phyloP scores from a whole-genome alignment of 2,888 invertebrate species.

The Fragum whitleyi region DNA sequence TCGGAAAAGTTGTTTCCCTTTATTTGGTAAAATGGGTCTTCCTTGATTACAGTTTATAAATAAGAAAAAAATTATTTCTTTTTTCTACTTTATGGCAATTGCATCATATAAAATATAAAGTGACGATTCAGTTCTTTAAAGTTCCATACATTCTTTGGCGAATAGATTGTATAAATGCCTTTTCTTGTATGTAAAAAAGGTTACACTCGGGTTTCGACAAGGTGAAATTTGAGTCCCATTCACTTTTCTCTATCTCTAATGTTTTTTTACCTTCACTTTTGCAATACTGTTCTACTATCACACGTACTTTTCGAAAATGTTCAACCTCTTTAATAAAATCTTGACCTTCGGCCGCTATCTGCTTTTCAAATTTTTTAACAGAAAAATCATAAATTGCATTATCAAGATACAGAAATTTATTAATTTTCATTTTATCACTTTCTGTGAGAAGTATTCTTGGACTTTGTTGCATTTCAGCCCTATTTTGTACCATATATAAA shows the following conservation, averaged over 20 bases:
- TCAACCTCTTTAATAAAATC: slow-evolving; percentile 47
- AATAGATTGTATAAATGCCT: slow-evolving; percentile 47
- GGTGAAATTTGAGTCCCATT: slow-evolving; percentile 35
- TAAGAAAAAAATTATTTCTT: too few species aligned
- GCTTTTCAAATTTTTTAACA: slow-evolving; percentile 39
- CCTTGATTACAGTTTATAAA: too few species aligned
- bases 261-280: neutral
- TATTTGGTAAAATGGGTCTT: too few species aligned
- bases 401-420: slow-evolving; percentile 51
- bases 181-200: slow-evolving; percentile 52
- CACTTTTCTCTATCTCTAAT: slow-evolving; percentile 27
- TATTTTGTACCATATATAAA: slow-evolving; percentile 57
- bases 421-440: slow-evolving; percentile 29
- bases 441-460: slow-evolving; percentile 38
- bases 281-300: slow-evolving; percentile 42
- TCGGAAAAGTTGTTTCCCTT: too few species aligned
- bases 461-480: slow-evolving; percentile 30
- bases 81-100: too few species aligned
- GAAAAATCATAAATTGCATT: slow-evolving; percentile 53
- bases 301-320: slow-evolving; percentile 34
- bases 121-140: slow-evolving; percentile 52
- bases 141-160: slow-evolving; percentile 51
- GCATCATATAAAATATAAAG: too few species aligned
- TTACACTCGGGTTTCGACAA: slow-evolving; percentile 48
- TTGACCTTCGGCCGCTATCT: slow-evolving; percentile 34